These are phyloP conservation scores for Luehdorfia chinensis DNA, from an alignment of 1,140 invertebrate species.

Conservation along the genomic window DNA sequence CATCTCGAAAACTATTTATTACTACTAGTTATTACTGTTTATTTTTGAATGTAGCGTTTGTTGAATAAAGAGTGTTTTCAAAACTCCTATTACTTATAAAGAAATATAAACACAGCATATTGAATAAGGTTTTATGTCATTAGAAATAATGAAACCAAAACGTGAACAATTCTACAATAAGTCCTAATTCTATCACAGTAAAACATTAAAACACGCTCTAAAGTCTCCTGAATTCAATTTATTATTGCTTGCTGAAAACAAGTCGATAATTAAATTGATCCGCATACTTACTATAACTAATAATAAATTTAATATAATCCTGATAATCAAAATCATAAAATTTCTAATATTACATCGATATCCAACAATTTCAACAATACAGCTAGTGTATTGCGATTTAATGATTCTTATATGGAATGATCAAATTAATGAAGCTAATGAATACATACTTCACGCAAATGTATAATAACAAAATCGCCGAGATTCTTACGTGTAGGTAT, in stretches of 20 bases:
- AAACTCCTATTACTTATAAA: too few relatives aligned
- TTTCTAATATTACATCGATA: not conserved
- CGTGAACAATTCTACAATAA: constrained; percentile 44
- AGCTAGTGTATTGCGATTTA: not conserved
- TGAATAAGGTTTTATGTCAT: not conserved
- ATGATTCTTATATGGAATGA: constrained; percentile 44
- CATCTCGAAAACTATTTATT: too few relatives aligned
- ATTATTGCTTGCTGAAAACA: constrained; percentile 1
- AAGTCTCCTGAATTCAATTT: constrained; percentile 19
- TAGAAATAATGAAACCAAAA: constrained; percentile 29
- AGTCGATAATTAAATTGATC: constrained; percentile 8
- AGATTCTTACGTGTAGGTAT: constrained; percentile 52
- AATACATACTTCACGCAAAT: constrained; percentile 17
- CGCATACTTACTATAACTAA: not conserved
- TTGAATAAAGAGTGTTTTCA: too few relatives aligned
- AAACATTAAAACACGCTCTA: constrained; percentile 63
- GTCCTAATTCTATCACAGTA: constrained; percentile 71
- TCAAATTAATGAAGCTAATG: constrained; percentile 32
- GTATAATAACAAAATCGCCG: constrained; percentile 23
- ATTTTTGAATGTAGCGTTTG: too few relatives aligned
- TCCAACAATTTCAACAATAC: not conserved
- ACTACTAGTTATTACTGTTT: too few relatives aligned
- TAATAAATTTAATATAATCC: constrained; percentile 3
- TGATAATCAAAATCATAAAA: constrained; percentile 8
- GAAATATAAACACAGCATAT: not conserved